Evolutionary conservation across 2,888 invertebrate species (phyloP), one percentile per base, ranked within the genome.

Genomic region (Bruchidius siliquastri): DNA sequence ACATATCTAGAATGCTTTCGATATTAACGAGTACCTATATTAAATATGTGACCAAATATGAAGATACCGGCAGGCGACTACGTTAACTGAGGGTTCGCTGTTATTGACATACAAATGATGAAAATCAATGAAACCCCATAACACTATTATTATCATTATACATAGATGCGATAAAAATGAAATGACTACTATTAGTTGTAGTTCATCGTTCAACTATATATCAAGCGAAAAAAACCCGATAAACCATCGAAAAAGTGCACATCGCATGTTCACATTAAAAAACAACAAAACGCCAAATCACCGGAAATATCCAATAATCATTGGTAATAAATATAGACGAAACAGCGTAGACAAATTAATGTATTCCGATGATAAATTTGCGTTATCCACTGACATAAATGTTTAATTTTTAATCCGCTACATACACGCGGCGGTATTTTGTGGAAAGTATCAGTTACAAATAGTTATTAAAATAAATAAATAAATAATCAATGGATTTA

Each of bases 401-500:
- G 73, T 72, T 74, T 74, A 72, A 75, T 74, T 76, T 73, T 74
- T 73, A 74, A 74, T 76, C 70, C 68, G 26, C 26, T 22, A 20
- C 68, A 72, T 66, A 32, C 20, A 21, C 72, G 67, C 70, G 69
- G 68, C 72, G 20, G 71, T 74, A 72, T 71, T 74, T 75, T 76
- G 74, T 22, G 75, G 74, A 75, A 75, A 74, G 69, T 72, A 75
- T 75, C 69, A 49, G 76, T 75, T 72, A 73, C 71, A 68, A 69
- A 74, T 75, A 71, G 72, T 71, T 72, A 74, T 71, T 72, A 71
- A 69, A 74, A 67, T 20, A 70, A 71, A 74, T 72, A 72, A 74
- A 73, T 72, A 74, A 75, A 74, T 74, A 72, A 72, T 68, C 72
- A 70, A 69, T 22, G 67, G 66, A 73, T 75, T 76, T 76, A 72